Percentiles rank a stretch among this genome's conserved stretches.
Conservation (phyloP, 2,113 vertebrate species). For the Phaethon lepturus region DNA sequence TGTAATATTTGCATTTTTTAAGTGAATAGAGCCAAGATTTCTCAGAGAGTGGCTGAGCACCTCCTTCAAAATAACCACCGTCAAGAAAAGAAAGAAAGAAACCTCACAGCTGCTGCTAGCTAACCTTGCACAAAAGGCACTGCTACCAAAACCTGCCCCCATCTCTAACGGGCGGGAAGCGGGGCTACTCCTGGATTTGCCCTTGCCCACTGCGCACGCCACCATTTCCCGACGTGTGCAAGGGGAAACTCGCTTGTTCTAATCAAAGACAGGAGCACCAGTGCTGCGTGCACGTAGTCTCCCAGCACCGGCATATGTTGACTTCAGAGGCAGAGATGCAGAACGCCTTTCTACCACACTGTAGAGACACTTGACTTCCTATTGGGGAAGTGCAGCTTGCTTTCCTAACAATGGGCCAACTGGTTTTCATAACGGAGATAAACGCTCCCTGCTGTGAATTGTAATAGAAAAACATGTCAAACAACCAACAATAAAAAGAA, state of each 20-base stretch:
- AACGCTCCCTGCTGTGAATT: slow-evolving; percentile 62
- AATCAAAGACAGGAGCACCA: not conserved
- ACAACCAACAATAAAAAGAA: slow-evolving; percentile 62
- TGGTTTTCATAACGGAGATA: slow-evolving; percentile 64
- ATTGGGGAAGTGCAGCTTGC: slow-evolving; percentile 44
- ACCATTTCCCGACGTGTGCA: fast-evolving
- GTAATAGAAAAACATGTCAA: slow-evolving; percentile 71
- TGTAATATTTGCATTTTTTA: not conserved
- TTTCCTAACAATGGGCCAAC: slow-evolving; percentile 63
- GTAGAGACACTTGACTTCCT: slow-evolving; percentile 62
- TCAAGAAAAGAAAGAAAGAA: not conserved
- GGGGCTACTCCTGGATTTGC: not conserved
- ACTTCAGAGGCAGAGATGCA: not conserved
- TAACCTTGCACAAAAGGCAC: not conserved
- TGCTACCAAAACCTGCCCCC: not conserved
- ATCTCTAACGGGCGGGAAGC: not conserved
- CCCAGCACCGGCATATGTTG: not conserved
- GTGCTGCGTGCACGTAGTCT: not conserved
- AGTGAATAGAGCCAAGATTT: not conserved
- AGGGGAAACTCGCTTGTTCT: not conserved
- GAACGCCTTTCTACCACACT: not conserved
- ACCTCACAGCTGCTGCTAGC: not conserved
- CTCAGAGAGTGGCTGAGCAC: not conserved
- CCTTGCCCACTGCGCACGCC: fast-evolving
- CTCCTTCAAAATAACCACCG: not conserved